Percentiles rank a stretch among this genome's conserved stretches.
Evolutionary conservation across 2,888 invertebrate species (phyloP).

Genomic region (Drosophila niveifrons): DNA sequence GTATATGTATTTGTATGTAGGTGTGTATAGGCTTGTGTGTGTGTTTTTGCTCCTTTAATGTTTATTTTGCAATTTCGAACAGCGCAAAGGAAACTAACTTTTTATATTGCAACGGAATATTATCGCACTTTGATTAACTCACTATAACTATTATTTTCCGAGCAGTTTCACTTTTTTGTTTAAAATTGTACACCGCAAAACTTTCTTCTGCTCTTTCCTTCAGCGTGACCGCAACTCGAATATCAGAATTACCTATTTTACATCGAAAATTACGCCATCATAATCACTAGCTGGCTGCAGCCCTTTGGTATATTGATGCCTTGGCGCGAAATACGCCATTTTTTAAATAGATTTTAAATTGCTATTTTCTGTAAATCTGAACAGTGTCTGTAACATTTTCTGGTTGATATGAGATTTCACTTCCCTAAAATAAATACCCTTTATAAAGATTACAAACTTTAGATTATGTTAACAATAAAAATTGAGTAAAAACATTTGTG

Average conservation of each 20-base stretch:
- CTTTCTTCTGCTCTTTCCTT: conserved; percentile 60
- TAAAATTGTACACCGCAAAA: conserved; percentile 66
- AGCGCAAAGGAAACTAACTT: neutral
- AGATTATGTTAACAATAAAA: neutral
- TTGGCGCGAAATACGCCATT: neutral
- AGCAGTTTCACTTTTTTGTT: conserved; percentile 58
- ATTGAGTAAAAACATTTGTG: conserved; percentile 5
- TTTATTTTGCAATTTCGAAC: conserved; percentile 30
- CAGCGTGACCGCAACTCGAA: neutral
- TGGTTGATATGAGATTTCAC: too few relatives aligned
- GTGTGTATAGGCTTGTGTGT: conserved; percentile 11
- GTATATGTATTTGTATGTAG: conserved; percentile 17
- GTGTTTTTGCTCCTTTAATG: conserved; percentile 38
- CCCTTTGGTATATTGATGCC: neutral
- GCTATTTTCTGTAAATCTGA: too few relatives aligned
- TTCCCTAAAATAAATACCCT: too few relatives aligned
- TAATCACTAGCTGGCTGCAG: too few relatives aligned
- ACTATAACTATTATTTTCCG: conserved; percentile 53
- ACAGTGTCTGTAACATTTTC: too few relatives aligned
- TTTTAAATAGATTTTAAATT: too few relatives aligned
- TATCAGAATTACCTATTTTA: neutral
- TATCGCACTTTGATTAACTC: conserved; percentile 34
- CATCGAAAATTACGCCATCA: neutral
- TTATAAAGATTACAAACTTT: too few relatives aligned
- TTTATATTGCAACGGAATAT: conserved; percentile 1